A percentile compares a stretch with the other conserved stretches of the same genome.
phyloP scores from a whole-genome alignment of 2,113 vertebrate genomes.

The Halcyon senegalensis region DNA sequence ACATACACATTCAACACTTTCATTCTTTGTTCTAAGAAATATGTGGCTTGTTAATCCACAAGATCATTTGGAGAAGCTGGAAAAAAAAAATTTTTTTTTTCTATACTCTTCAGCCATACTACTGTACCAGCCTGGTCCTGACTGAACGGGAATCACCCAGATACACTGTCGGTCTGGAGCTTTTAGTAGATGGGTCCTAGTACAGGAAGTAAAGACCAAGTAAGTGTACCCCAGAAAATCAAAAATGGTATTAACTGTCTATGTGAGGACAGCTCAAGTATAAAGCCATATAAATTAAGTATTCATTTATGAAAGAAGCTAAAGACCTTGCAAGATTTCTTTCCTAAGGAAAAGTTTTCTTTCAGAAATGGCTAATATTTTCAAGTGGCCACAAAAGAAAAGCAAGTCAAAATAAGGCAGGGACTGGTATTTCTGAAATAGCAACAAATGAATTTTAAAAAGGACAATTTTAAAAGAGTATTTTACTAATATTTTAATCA shows the following conservation, averaged over 20 bases:
- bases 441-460: neutral
- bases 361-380: neutral
- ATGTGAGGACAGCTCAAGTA: neutral
- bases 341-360: neutral
- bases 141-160: neutral
- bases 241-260: neutral
- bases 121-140: neutral
- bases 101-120: neutral
- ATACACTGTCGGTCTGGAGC: rapidly evolving
- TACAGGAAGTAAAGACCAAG: neutral
- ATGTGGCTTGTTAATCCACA: neutral
- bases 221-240: neutral
- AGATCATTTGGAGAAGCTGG: neutral
- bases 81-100: neutral
- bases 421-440: neutral
- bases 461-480: neutral
- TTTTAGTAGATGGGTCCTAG: neutral
- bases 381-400: neutral
- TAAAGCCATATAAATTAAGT: neutral
- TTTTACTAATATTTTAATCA: neutral
- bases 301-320: neutral
- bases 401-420: neutral
- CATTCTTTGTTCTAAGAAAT: neutral
- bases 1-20: neutral
- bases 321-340: neutral